Base-by-base conservation (phyloP, 1,140 invertebrate genomes). In the Lutraria rhynchaena region DNA sequence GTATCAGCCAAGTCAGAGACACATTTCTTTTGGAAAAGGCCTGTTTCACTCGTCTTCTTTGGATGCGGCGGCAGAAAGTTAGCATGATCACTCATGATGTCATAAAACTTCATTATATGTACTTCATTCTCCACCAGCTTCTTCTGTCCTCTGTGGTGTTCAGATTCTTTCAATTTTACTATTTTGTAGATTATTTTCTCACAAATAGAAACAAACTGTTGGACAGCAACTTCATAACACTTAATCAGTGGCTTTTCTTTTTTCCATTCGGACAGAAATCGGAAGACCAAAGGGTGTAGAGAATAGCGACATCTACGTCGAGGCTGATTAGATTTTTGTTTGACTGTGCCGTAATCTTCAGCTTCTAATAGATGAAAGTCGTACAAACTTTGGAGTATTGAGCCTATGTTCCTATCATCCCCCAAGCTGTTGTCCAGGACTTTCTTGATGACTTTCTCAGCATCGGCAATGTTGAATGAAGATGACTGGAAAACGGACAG, bases 401-500 rank as follows among this genome's bases (percentile, higher is more conserved):
- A 19, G 11, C 37, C 60, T 67, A 41, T 7, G 19, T n/a, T 13
- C 41, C 15, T 41, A 15, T 15, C 15, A 15, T 41, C 37, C 5
- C 5, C 15, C 5, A 41, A 7, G 15, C 37, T 41, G 3, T 35
- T 4, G 11, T 41, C 49, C 41, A 29, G 15, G 15, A 5, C 5
- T 41, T 41, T 41, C 37, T 41, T 5, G 37, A 58, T 41, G 17
- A 73, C 33, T 44, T 53, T 76, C 1, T 55, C 41, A 2, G 46
- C 73, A 27, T 27, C 19, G 4, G 22, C 27, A 61, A 78, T 19
- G 2, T 55, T 46, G n/a, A 78, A 67, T n/a, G 61, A 49, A 19
- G 61, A 57, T 3, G 75, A 53, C 24, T 78, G 75, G 31, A 78
- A 78, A 27, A 78, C 75, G 1, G 75, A 67, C 61, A 78, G 31